Conservation (phyloP, 2,797 vertebrate species). For the Mus minutoides region DNA sequence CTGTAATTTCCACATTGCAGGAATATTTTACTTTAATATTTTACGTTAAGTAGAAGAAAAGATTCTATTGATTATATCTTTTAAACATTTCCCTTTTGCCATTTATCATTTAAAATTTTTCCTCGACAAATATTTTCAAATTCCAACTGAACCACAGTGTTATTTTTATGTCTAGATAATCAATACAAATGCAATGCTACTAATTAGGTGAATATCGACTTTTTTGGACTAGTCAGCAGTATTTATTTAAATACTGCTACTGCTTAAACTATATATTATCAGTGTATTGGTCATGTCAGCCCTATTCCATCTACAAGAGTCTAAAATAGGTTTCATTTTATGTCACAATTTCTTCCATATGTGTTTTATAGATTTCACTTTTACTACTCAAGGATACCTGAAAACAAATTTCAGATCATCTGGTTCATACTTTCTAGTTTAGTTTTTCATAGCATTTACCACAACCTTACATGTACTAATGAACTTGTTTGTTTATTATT, state of each 20-base stretch:
- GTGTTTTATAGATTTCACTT: background rate
- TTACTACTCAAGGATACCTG: background rate
- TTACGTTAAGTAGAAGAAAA: background rate
- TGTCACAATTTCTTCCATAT: background rate
- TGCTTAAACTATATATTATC: background rate
- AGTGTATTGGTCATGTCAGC: background rate
- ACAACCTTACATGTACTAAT: background rate
- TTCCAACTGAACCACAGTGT: background rate
- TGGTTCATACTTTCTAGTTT: background rate
- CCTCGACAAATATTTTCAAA: background rate
- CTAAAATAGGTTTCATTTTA: background rate
- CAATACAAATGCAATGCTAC: background rate
- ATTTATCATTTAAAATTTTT: background rate
- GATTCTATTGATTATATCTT: background rate
- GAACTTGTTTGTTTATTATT: slow-evolving; percentile 29
- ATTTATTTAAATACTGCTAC: background rate
- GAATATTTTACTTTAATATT: background rate
- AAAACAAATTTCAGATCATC: background rate
- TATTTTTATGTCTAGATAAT: background rate
- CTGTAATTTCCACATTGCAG: background rate
- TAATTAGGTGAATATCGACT: background rate
- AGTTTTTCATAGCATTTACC: background rate
- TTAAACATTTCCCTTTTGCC: background rate
- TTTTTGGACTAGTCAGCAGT: background rate
- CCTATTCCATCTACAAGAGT: background rate